These are phyloP conservation scores for Operophtera brumata DNA, from an alignment of 2,888 invertebrate species.

Conservation along the genomic window DNA sequence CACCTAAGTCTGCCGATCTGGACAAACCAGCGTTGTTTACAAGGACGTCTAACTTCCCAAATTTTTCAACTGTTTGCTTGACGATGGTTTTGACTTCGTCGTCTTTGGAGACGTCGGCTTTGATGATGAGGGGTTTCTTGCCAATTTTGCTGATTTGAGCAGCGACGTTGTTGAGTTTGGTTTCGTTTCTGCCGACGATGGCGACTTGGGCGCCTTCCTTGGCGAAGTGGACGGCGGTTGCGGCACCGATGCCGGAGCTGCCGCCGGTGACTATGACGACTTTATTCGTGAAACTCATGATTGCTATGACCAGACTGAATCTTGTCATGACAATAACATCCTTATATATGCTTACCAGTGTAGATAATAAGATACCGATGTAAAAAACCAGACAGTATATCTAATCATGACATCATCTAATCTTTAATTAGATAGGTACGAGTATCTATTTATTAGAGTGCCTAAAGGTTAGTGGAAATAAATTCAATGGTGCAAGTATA, in stretches of 20 bases:
- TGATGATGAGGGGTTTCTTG: slow-evolving; percentile 26
- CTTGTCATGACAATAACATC: no score
- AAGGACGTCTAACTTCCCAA: slow-evolving; percentile 38
- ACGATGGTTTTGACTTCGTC: slow-evolving; percentile 32
- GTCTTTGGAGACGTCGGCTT: slow-evolving; percentile 32
- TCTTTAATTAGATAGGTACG: no score
- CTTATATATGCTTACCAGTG: no score
- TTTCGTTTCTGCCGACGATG: slow-evolving; percentile 46
- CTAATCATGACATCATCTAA: no score
- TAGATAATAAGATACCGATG: no score
- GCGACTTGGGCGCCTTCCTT: slow-evolving; percentile 47
- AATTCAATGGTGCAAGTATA: no score
- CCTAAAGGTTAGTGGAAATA: no score
- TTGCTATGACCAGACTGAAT: not conserved
- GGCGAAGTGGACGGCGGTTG: slow-evolving; percentile 45
- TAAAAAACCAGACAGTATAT: no score
- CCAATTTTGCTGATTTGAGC: slow-evolving; percentile 14
- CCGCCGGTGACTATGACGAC: slow-evolving; percentile 52
- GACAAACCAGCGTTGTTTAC: slow-evolving; percentile 39
- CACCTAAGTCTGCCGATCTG: slow-evolving; percentile 1
- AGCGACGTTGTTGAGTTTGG: slow-evolving; percentile 37
- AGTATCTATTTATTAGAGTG: no score
- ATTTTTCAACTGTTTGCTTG: slow-evolving; percentile 35
- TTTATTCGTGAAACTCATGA: slow-evolving; percentile 39
- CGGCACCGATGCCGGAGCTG: slow-evolving; percentile 57